Base-by-base conservation (phyloP, 2,797 vertebrate genomes). In the Smutsia gigantea region DNA sequence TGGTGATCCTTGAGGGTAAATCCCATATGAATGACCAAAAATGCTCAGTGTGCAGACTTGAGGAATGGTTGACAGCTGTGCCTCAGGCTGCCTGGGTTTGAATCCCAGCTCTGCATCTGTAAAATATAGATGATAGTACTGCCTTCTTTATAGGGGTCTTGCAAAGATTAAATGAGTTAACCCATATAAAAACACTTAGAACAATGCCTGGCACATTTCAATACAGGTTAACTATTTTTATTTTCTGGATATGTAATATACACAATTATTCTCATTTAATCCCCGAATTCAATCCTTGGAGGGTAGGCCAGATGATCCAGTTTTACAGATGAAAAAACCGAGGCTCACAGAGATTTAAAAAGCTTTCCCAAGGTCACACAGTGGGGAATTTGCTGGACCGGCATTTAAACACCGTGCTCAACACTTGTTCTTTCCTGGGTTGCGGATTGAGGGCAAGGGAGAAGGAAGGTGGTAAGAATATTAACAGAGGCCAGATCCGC, bases 361-460 rank as follows among this genome's bases (percentile, higher is more conserved):
- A 55, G 9, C 6, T 59, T 64, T 13, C 2, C 25, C 11, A 9
- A 42, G 69, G 46, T 92, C 34, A 31, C 29, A 97, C 97, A 93
- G 90, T 81, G 34, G 68, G 63, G 37, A 6, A 29, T 61, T 23
- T 49, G 19, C 7, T 27, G 23, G 39, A 31, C 8, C 14, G n/a
- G 34, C 9, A 31, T 71, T 61, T 87, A 51, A 49, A 29, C 6
- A 37, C 14, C 1, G 2, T 1, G 34, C 15, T 55, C 61, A 90
- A 5, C 15, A 31, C 49, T 27, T 27, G 10, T n/a, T 51, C 29
- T 53, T 59, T 31, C 17, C 55, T 42, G 39, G 25, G 37, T 72
- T 25, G 77, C 81, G 31, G 29, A 17, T 87, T 31, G 15, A 17
- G 66, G 25, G 25, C 11, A 42, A 19, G 5, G 42, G 64, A 46